Percentiles rank a stretch among this genome's conserved stretches.
Evolutionary conservation across 2,113 vertebrate species (phyloP).

Genomic region (Aythya baeri): DNA sequence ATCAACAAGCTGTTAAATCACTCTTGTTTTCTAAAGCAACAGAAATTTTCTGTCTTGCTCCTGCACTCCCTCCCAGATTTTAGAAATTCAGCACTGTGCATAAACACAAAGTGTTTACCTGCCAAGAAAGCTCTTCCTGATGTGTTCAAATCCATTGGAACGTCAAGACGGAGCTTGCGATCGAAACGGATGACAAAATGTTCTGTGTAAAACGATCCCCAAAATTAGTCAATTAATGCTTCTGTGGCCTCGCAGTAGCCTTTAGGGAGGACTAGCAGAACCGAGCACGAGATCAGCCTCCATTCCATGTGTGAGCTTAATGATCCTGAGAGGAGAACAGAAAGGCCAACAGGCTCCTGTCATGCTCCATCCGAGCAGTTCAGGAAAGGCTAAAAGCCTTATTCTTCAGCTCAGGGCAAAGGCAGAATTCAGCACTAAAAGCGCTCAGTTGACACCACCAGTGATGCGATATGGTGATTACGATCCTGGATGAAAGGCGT

Average conservation of each 20-base stretch:
- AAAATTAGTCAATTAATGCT: background rate
- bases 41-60: background rate
- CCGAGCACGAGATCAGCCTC: background rate
- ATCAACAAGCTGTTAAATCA: background rate
- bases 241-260: background rate
- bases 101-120: background rate
- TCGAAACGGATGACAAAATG: background rate
- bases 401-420: background rate
- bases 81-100: background rate
- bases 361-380: background rate
- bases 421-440: background rate
- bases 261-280: background rate
- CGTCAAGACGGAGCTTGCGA: background rate
- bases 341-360: background rate
- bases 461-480: background rate
- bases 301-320: background rate
- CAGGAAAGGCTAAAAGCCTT: background rate
- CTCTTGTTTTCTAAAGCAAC: background rate
- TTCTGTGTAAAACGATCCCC: background rate
- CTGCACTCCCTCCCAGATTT: background rate
- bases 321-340: background rate
- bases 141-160: background rate
- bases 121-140: background rate
- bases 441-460: background rate
- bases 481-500: background rate